These are phyloP conservation scores for Phaonia tiefii DNA, from an alignment of 2,888 invertebrate genomes.

Conservation along the genomic window DNA sequence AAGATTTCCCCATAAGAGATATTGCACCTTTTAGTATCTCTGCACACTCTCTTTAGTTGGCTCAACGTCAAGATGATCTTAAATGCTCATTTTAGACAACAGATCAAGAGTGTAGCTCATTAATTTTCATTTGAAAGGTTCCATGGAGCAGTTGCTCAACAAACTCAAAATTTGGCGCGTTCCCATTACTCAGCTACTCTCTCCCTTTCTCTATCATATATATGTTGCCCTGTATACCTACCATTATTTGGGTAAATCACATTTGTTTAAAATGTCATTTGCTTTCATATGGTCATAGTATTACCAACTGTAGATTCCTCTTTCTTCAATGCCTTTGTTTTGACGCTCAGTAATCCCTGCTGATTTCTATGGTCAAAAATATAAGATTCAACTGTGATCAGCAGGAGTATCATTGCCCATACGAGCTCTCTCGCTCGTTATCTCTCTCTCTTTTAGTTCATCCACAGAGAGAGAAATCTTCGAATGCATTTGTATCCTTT, in stretches of 20 bases:
- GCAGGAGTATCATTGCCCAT: conserved; percentile 24
- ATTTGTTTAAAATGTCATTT: conserved; percentile 64
- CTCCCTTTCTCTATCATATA: conserved; percentile 13
- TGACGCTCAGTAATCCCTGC: conserved; percentile 44
- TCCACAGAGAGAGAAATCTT: conserved; percentile 18
- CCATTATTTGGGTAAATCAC: conserved; percentile 43
- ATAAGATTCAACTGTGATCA: conserved; percentile 35
- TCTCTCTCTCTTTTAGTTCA: conserved; percentile 8
- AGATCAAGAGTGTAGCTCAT: conserved; percentile 37
- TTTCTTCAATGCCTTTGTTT: conserved; percentile 15
- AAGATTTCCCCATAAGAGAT: conserved; percentile 8
- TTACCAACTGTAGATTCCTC: conserved; percentile 33
- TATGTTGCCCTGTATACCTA: not conserved
- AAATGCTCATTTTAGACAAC: conserved; percentile 62
- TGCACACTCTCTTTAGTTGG: conserved; percentile 19
- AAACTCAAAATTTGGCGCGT: conserved; percentile 31
- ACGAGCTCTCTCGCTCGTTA: not conserved
- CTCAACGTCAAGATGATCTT: conserved; percentile 57
- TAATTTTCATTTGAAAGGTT: conserved; percentile 7
- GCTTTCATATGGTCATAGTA: conserved; percentile 59
- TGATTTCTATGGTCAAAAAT: conserved; percentile 29
- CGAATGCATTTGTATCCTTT: no score
- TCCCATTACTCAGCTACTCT: conserved; percentile 34
- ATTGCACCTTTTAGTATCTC: conserved; percentile 26
- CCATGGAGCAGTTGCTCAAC: conserved; percentile 21